Evolutionary conservation across 2,797 vertebrate genomes (phyloP).

Genomic region (Lepilemur septentrionalis): DNA sequence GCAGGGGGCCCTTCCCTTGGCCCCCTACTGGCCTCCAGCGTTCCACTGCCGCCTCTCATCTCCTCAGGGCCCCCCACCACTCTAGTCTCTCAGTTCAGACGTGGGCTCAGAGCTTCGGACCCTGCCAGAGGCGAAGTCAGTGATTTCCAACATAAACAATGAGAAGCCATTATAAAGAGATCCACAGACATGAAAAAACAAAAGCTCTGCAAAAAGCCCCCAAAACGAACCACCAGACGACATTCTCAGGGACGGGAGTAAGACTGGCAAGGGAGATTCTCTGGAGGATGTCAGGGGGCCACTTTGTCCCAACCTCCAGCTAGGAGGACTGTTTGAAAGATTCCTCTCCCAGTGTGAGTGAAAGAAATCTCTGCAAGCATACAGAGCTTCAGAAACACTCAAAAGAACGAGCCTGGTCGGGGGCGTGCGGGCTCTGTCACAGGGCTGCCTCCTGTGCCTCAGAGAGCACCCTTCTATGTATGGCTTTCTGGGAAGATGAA

Average conservation of each 20-base stretch:
- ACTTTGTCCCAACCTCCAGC: background rate
- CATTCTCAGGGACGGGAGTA: background rate
- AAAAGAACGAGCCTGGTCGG: background rate
- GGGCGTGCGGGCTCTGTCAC: background rate
- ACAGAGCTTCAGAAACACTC: background rate
- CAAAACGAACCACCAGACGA: background rate
- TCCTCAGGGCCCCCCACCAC: no score
- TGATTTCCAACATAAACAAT: constrained; percentile 31
- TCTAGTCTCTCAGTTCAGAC: background rate
- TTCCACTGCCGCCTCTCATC: no score
- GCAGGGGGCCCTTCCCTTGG: background rate
- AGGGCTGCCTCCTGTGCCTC: background rate
- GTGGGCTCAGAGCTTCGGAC: background rate
- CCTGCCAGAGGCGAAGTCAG: background rate
- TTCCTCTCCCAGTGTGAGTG: background rate
- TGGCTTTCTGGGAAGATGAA: background rate
- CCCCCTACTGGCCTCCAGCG: background rate
- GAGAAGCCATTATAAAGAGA: constrained; percentile 20
- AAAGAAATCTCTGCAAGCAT: background rate
- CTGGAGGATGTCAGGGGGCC: background rate
- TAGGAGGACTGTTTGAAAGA: background rate
- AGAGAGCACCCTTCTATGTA: background rate
- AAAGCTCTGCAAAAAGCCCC: background rate
- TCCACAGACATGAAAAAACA: background rate
- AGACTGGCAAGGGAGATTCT: background rate